Conservation (phyloP, 2,888 invertebrate genomes). For the Epinotia demarniana region DNA sequence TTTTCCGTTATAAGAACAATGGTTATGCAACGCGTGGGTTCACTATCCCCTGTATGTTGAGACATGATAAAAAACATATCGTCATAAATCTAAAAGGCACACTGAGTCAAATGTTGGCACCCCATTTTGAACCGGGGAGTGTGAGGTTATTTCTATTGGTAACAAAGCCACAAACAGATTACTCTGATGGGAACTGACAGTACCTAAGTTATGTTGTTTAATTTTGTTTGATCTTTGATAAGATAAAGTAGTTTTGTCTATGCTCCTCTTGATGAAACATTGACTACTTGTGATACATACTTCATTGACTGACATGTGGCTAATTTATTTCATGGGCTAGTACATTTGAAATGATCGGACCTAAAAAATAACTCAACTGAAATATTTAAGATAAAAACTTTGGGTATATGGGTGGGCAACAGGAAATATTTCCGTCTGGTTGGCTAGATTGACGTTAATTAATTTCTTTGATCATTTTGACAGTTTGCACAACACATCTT, state of each 20-base stretch:
- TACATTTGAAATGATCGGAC: no score
- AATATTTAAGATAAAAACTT: not conserved
- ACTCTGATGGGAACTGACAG: slow-evolving; percentile 1
- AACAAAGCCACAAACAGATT: not conserved
- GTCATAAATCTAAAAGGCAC: not conserved
- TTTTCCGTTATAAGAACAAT: slow-evolving; percentile 36
- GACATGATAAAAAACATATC: not conserved
- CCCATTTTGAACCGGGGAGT: not conserved
- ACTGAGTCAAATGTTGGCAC: not conserved
- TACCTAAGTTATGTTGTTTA: not conserved
- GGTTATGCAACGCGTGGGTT: slow-evolving; percentile 11
- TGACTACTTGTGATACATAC: no score
- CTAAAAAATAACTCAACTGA: not conserved
- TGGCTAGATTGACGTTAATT: slow-evolving; percentile 9
- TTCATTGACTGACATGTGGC: no score
- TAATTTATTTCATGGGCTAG: not conserved
- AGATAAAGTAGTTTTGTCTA: not conserved
- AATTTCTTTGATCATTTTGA: slow-evolving; percentile 18
- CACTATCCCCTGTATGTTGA: slow-evolving; percentile 15
- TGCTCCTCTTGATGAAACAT: not conserved
- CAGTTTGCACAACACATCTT: slow-evolving; percentile 15
- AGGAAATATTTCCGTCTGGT: slow-evolving; percentile 9
- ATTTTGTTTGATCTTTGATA: not conserved
- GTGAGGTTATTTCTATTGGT: not conserved
- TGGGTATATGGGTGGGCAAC: not conserved